A percentile compares a stretch with the other conserved stretches of the same genome.
These are phyloP conservation scores for Sarcophaga rosellei DNA, from an alignment of 2,888 invertebrate genomes.

Conservation along the genomic window DNA sequence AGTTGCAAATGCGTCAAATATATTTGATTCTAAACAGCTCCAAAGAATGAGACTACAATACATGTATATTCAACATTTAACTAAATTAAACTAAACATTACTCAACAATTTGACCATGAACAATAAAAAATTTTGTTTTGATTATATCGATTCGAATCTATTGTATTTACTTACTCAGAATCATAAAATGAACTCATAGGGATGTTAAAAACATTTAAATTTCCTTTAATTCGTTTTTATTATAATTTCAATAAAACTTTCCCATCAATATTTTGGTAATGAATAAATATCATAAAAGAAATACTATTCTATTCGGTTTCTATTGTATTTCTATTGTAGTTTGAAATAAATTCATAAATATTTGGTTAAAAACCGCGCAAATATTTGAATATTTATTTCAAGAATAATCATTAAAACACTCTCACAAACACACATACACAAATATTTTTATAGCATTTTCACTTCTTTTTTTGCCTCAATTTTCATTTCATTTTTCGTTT, in stretches of 20 bases:
- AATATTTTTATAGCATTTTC: constrained; percentile 33
- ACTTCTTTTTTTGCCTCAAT: neutral
- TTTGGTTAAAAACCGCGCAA: neutral
- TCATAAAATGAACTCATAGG: constrained; percentile 79
- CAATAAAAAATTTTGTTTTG: neutral
- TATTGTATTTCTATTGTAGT: neutral
- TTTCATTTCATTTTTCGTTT: neutral
- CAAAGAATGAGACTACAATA: too few relatives aligned
- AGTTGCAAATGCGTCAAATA: too few relatives aligned
- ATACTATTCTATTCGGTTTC: neutral
- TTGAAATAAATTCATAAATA: constrained; percentile 6
- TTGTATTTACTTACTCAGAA: constrained; percentile 76
- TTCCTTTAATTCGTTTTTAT: constrained; percentile 2
- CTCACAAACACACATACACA: neutral
- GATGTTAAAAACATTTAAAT: constrained; percentile 55
- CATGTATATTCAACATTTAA: neutral
- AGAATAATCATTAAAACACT: constrained; percentile 5
- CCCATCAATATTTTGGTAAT: neutral
- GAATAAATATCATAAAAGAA: constrained; percentile 18
- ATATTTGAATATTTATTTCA: neutral
- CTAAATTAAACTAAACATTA: neutral
- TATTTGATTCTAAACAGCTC: too few relatives aligned
- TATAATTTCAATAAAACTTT: neutral
- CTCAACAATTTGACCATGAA: neutral
- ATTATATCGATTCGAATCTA: neutral